Conservation (phyloP, 2,888 invertebrate species). For the Ophioninae sp. region DNA sequence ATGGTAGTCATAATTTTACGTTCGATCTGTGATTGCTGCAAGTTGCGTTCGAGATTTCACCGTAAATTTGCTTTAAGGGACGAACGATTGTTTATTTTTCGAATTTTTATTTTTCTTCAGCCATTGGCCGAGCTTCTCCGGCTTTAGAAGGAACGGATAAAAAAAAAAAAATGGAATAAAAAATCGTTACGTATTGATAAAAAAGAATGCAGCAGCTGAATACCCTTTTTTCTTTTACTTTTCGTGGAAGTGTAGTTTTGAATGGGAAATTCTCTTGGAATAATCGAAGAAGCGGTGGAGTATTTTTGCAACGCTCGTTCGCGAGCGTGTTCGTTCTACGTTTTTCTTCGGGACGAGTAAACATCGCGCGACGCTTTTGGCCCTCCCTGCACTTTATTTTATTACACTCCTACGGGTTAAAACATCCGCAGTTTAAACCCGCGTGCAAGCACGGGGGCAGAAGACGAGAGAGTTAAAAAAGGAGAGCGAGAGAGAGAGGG, state of each 20-base stretch:
- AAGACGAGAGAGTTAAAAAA: conserved; percentile 11
- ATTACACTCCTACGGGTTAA: conserved; percentile 55
- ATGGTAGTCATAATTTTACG: too few relatives aligned
- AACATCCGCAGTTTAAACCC: conserved; percentile 66
- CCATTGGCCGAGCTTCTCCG: too few relatives aligned
- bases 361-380: background rate
- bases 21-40: too few relatives aligned
- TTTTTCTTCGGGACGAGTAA: conserved; percentile 6
- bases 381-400: conserved; percentile 18
- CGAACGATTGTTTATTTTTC: too few relatives aligned
- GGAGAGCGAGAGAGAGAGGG: too few relatives aligned
- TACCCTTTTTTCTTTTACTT: background rate
- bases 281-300: background rate
- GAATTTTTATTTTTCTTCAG: too few relatives aligned
- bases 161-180: too few relatives aligned
- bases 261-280: background rate
- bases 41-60: too few relatives aligned
- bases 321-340: background rate
- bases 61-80: too few relatives aligned
- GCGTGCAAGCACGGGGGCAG: conserved; percentile 2
- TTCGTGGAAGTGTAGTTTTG: background rate
- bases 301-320: too few relatives aligned
- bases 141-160: too few relatives aligned
- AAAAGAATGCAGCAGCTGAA: background rate
- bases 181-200: too few relatives aligned